Evolutionary conservation across 1,140 invertebrate genomes (phyloP).

Genomic region (Drosophila kurseongensis): DNA sequence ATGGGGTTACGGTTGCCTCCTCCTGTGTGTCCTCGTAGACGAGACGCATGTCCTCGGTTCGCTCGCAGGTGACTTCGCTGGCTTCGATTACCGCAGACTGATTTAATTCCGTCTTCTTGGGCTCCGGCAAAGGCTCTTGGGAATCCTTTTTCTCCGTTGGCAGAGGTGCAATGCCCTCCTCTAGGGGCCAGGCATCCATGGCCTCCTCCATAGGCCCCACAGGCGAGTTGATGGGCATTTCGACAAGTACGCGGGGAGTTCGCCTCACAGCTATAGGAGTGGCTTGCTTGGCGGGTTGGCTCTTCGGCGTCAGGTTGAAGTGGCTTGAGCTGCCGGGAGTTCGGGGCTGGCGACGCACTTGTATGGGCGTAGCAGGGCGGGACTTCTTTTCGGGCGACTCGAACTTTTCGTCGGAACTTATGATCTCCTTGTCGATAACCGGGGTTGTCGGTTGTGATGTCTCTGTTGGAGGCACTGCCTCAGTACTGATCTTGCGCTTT

Average conservation of each 20-base stretch:
- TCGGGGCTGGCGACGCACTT: slow-evolving; percentile 68
- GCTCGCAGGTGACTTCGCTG: slow-evolving; percentile 81
- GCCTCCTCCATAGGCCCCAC: slow-evolving; percentile 82
- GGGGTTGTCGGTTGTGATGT: slow-evolving; percentile 39
- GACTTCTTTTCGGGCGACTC: slow-evolving; percentile 79
- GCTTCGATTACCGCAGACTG: slow-evolving; percentile 62
- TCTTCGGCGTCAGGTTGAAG: slow-evolving; percentile 44
- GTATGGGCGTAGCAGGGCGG: slow-evolving; percentile 73
- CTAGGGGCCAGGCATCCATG: slow-evolving; percentile 83
- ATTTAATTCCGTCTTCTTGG: slow-evolving; percentile 55
- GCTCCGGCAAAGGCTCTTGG: slow-evolving; percentile 4
- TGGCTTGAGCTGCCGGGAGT: slow-evolving; percentile 63
- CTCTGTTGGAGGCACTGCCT: slow-evolving; percentile 23
- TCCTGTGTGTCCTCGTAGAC: slow-evolving; percentile 87
- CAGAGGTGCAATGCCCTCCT: slow-evolving; percentile 31
- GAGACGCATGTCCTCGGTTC: slow-evolving; percentile 88
- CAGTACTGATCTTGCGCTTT: slow-evolving; percentile 51
- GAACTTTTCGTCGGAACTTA: slow-evolving; percentile 80
- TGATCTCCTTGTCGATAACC: slow-evolving; percentile 76
- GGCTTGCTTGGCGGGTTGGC: slow-evolving; percentile 56
- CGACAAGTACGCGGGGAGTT: slow-evolving; percentile 63
- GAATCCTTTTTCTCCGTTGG: slow-evolving; percentile 10
- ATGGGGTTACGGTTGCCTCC: slow-evolving; percentile 32
- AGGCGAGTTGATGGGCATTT: slow-evolving; percentile 50
- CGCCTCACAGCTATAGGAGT: slow-evolving; percentile 77